A percentile compares a stretch with the other conserved stretches of the same genome.
phyloP scores from a whole-genome alignment of 53 echinoderm and acorn worm species.

The Astropecten irregularis region DNA sequence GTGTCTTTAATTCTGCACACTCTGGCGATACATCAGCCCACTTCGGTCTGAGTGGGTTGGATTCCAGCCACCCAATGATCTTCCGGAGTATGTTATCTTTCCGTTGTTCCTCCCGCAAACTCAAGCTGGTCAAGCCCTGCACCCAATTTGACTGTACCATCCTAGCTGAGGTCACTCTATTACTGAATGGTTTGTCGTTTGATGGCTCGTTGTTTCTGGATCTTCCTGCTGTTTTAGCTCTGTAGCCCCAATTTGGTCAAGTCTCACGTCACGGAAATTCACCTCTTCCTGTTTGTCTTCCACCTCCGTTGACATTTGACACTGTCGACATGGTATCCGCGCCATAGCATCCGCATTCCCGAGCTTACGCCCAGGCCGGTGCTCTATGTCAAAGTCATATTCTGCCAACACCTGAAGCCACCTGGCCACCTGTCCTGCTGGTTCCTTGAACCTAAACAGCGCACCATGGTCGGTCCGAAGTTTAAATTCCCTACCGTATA shows the following conservation, averaged over 20 bases:
- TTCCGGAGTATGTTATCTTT: neutral
- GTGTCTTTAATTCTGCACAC: neutral
- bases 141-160: constrained; percentile 2
- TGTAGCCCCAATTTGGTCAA: too few relatives aligned
- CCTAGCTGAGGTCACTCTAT: too few relatives aligned
- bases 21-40: neutral
- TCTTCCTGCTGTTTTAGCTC: too few relatives aligned
- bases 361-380: too few relatives aligned
- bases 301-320: too few relatives aligned
- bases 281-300: too few relatives aligned
- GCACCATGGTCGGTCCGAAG: constrained; percentile 19
- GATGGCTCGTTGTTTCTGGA: too few relatives aligned
- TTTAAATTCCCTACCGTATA: constrained; percentile 21
- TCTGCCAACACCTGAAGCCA: constrained; percentile 30
- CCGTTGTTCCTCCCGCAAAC: neutral
- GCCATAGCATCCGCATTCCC: constrained; percentile 22
- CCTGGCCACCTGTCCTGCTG: constrained; percentile 20
- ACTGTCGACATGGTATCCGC: neutral
- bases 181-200: too few relatives aligned
- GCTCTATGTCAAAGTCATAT: neutral
- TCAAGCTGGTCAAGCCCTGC: neutral
- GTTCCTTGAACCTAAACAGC: constrained; percentile 5
- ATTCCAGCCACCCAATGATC: neutral
- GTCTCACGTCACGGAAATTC: too few relatives aligned
- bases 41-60: neutral